Conservation (phyloP, 2,797 vertebrate species). For the Clarias pachynema region DNA sequence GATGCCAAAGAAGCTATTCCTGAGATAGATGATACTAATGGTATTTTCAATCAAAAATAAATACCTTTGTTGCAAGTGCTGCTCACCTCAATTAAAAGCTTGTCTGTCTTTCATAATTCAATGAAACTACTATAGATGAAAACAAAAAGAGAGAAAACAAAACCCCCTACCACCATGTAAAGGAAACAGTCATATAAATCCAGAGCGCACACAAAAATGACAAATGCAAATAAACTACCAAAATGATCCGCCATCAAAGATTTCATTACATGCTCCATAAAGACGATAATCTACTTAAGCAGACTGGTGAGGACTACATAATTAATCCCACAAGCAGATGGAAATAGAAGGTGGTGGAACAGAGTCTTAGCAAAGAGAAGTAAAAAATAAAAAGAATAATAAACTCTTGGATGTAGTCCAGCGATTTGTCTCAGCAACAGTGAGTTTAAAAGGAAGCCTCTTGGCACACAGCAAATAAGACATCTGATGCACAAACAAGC, state of each 20-base stretch:
- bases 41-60: background rate
- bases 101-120: background rate
- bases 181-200: conserved; percentile 29
- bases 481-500: conserved; percentile 36
- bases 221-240: conserved; percentile 53
- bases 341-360: conserved; percentile 34
- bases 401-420: conserved; percentile 29
- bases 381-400: background rate
- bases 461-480: conserved; percentile 13
- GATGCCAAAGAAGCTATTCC: background rate
- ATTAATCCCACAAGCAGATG: conserved; percentile 48
- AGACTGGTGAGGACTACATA: conserved; percentile 47
- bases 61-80: background rate
- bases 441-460: conserved; percentile 14
- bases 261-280: conserved; percentile 60
- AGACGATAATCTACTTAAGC: conserved; percentile 51
- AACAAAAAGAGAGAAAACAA: background rate
- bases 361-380: conserved; percentile 10
- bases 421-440: conserved; percentile 32
- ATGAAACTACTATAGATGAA: background rate
- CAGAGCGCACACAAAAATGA: conserved; percentile 48
- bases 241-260: conserved; percentile 47
- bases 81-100: background rate
- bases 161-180: conserved; percentile 11
- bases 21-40: background rate